Percentiles rank a stretch among this genome's conserved stretches.
phyloP scores from a whole-genome alignment of 2,113 vertebrate genomes.

The Pelecanoides urinatrix region DNA sequence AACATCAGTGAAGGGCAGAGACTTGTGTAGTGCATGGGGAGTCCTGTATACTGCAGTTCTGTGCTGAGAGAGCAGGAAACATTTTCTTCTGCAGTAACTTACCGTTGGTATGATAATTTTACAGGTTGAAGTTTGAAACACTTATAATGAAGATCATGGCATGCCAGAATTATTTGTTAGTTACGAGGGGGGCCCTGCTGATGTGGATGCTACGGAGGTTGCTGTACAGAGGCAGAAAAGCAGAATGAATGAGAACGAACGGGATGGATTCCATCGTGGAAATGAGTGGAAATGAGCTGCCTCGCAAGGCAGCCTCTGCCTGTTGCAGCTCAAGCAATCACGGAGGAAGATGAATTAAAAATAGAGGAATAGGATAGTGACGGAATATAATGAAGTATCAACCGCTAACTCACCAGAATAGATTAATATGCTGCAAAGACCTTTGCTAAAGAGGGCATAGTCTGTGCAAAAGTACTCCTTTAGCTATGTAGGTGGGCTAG shows the following conservation, averaged over 20 bases:
- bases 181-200: slow-evolving; percentile 39
- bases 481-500: background rate
- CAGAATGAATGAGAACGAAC: background rate
- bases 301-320: slow-evolving; percentile 80
- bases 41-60: background rate
- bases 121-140: slow-evolving; percentile 80
- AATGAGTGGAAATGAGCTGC: slow-evolving; percentile 56
- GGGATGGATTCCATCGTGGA: background rate
- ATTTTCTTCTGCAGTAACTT: background rate
- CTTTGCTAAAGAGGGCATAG: background rate
- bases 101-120: background rate
- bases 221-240: background rate
- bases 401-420: background rate
- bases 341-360: slow-evolving; percentile 72
- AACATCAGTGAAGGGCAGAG: background rate
- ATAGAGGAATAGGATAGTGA: slow-evolving; percentile 84
- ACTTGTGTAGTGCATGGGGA: too few relatives aligned
- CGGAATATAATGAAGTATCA: background rate
- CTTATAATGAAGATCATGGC: slow-evolving; percentile 78
- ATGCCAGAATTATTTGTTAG: slow-evolving; percentile 64
- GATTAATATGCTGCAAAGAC: background rate
- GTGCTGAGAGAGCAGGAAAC: background rate
- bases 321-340: slow-evolving; percentile 48
- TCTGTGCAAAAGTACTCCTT: background rate
- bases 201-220: background rate